A percentile compares a stretch with the other conserved stretches of the same genome.
Evolutionary conservation across 2,113 vertebrate species (phyloP).

Genomic region (Tetraodon nigroviridis): DNA sequence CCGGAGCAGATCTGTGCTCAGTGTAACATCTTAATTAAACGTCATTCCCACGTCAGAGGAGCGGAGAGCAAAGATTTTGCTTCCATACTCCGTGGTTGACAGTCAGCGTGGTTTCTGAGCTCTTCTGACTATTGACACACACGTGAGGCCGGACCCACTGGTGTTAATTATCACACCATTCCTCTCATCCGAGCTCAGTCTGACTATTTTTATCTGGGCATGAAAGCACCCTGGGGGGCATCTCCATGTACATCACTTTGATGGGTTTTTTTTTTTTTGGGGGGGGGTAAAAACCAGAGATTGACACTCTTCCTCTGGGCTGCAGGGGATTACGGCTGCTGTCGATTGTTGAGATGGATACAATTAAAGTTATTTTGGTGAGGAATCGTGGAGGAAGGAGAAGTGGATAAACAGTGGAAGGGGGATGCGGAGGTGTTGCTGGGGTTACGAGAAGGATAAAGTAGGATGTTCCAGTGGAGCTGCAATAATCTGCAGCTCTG

Average conservation of each 20-base stretch:
- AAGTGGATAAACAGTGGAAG: constrained; percentile 13
- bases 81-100: constrained; percentile 3
- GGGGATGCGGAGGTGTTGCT: constrained; percentile 55
- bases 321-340: constrained; percentile 6
- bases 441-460: constrained; percentile 54
- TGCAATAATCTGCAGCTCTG: constrained; percentile 57
- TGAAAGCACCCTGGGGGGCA: constrained; percentile 20
- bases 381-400: constrained; percentile 27
- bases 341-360: constrained; percentile 37
- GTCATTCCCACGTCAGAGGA: constrained; percentile 21
- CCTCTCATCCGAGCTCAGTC: constrained; percentile 7
- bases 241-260: constrained; percentile 17
- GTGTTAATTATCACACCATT: constrained; percentile 47
- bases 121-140: constrained; percentile 10
- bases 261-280: constrained; percentile 53
- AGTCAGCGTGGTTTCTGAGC: constrained; percentile 24
- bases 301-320: constrained; percentile 38
- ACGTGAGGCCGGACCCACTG: constrained; percentile 24
- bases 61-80: constrained; percentile 5
- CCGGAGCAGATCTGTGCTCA: constrained; percentile 1
- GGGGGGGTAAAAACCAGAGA: constrained; percentile 40
- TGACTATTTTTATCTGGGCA: constrained; percentile 38
- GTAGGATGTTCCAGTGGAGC: constrained; percentile 53
- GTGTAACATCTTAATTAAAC: constrained; percentile 42
- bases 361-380: constrained; percentile 29